A percentile compares a stretch with the other conserved stretches of the same genome.
These are phyloP conservation scores for Oreohelix idahoensis DNA, from an alignment of 1,140 invertebrate genomes.

Conservation along the genomic window DNA sequence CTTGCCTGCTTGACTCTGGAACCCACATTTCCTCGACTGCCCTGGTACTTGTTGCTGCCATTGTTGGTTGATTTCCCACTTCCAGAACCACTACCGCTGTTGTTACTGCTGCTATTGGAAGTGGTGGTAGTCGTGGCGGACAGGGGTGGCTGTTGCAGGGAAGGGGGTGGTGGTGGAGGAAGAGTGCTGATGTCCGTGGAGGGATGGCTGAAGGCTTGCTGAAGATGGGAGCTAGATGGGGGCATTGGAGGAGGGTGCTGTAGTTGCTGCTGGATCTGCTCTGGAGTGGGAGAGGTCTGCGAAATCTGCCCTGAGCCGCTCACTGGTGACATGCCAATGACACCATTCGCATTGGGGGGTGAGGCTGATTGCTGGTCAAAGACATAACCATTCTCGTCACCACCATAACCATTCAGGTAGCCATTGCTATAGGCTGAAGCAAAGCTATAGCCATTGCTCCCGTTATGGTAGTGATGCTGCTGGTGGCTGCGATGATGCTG, in stretches of 20 bases:
- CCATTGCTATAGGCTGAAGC: constrained; percentile 23
- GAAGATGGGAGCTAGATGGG: constrained; percentile 16
- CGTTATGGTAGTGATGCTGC: constrained; percentile 10
- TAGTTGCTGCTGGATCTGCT: constrained; percentile 39
- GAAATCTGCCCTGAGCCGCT: neutral
- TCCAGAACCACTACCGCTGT: neutral
- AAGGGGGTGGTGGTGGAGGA: neutral
- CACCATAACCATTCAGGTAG: constrained; percentile 31
- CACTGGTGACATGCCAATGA: neutral
- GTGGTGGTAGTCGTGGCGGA: neutral
- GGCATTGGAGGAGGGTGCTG: constrained; percentile 34
- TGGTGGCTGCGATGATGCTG: constrained; percentile 20
- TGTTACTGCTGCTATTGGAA: neutral
- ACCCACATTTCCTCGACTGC: neutral
- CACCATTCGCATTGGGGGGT: constrained; percentile 19
- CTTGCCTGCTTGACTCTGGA: constrained; percentile 3
- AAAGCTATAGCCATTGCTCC: no score
- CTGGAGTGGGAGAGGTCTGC: constrained; percentile 33
- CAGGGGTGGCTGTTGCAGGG: neutral
- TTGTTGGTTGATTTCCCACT: constrained; percentile 7
- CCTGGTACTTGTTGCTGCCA: constrained; percentile 32
- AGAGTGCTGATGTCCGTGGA: constrained; percentile 1
- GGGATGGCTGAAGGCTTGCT: constrained; percentile 32
- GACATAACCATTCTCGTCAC: constrained; percentile 28
- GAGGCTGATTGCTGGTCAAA: constrained; percentile 25